Conservation (phyloP, 2,888 invertebrate genomes). For the Lysandra coridon region DNA sequence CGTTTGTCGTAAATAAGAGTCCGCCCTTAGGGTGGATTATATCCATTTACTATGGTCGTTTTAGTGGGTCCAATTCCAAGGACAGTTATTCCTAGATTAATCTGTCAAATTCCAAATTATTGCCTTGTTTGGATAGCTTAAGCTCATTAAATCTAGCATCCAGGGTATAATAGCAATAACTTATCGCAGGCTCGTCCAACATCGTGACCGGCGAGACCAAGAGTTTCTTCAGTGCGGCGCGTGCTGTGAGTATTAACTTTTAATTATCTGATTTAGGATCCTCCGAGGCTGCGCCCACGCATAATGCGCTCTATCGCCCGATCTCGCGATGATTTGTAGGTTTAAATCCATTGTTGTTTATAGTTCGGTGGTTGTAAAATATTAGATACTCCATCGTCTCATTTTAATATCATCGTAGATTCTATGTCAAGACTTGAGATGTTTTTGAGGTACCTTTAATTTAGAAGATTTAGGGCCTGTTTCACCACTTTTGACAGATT, state of each 20-base stretch:
- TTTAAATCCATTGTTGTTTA: conserved; percentile 10
- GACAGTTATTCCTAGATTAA: background rate
- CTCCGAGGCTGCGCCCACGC: conserved; percentile 28
- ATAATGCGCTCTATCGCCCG: conserved; percentile 18
- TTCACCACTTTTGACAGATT: too few species aligned
- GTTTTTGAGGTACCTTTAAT: background rate
- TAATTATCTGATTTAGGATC: conserved; percentile 48
- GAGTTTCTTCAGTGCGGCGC: conserved; percentile 94
- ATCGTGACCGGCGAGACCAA: conserved; percentile 95
- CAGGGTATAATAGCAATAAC: conserved; percentile 38
- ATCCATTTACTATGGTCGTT: too few species aligned
- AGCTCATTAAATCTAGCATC: conserved; percentile 40
- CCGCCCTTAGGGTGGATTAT: too few species aligned
- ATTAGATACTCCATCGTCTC: background rate
- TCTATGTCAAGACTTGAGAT: background rate
- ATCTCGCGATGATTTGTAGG: conserved; percentile 19
- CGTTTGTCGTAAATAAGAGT: too few species aligned
- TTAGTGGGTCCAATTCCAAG: background rate
- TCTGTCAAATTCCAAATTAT: conserved; percentile 7
- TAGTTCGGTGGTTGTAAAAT: background rate
- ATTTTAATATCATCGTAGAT: background rate
- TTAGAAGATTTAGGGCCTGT: too few species aligned
- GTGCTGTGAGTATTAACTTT: conserved; percentile 85
- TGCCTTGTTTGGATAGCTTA: conserved; percentile 30
- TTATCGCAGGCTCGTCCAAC: conserved; percentile 87